Evolutionary conservation across 1,140 invertebrate genomes (phyloP).

Genomic region (Temnothorax curvispinosus): DNA sequence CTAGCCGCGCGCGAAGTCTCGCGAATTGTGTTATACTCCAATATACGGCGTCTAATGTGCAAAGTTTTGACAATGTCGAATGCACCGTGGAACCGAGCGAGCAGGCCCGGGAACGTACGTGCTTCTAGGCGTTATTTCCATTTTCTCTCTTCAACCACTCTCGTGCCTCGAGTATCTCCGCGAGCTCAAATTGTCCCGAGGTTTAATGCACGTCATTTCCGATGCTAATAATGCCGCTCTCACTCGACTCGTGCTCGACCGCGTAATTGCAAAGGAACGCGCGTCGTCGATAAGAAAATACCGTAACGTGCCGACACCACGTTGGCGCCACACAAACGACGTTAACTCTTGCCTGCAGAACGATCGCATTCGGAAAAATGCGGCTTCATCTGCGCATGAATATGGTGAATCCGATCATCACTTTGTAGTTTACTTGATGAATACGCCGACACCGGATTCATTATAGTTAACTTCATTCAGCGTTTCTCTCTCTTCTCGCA

Average conservation of each 20-base stretch:
- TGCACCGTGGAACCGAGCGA: not conserved
- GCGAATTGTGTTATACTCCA: conserved; percentile 28
- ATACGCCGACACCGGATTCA: not conserved
- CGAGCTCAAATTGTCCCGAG: conserved; percentile 33
- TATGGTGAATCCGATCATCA: not conserved
- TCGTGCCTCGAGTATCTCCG: not conserved
- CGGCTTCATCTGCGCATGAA: not conserved
- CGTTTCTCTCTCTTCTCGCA: not conserved
- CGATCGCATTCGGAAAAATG: not conserved
- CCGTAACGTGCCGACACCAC: conserved; percentile 8
- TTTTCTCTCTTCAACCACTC: conserved; percentile 16
- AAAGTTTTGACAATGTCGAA: conserved; percentile 57
- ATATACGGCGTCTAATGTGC: conserved; percentile 17
- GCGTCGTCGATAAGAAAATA: conserved; percentile 33
- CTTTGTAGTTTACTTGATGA: not conserved
- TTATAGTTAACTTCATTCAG: not conserved
- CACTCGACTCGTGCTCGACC: not conserved
- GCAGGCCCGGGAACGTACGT: not conserved
- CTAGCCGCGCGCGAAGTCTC: not conserved
- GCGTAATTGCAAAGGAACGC: conserved; percentile 30
- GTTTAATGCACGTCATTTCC: conserved; percentile 18
- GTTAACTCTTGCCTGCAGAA: not conserved
- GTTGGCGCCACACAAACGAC: conserved; percentile 16
- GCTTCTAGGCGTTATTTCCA: conserved; percentile 22
- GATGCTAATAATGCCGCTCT: conserved; percentile 34